Base-by-base conservation (phyloP, 35 echinoderm and acorn worm genomes). In the Hemicentrotus pulcherrimus region DNA sequence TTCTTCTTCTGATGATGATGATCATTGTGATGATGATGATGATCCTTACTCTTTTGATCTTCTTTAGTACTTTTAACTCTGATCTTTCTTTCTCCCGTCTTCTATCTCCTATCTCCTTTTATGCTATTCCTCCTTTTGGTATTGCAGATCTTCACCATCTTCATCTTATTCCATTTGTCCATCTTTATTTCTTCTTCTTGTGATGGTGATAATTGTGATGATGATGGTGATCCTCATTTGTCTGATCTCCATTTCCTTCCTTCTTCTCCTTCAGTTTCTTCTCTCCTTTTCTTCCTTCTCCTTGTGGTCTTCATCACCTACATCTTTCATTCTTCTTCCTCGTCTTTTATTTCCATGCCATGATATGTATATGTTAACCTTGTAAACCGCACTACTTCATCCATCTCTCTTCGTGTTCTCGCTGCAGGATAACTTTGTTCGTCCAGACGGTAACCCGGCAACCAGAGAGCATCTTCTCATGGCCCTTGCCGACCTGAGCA, bases 401-500 rank as follows among this genome's bases (percentile, higher is more conserved):
- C 24, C 28, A 18, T 60, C 16, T 22, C 32, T 97, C 47, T 50
- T 96, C 35, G 88, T 88, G 2, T 78, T 24, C 2, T 14, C 94
- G 13, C 31, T 30, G 32, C 92, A 99, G 98, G 92, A 91, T 86
- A 97, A 96, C 94, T 99, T 99, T 95, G 46, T 47, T 6, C 70
- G 98, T 16, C 96, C 95, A 8, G 98, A 99, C 88, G 96, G 95
- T 5, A 46, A 86, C 11, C 94, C 94, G 71, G 94, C 96, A 13
- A 97, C 97, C 2, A 59, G 98, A 46, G 97, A 99, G 48, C 97
- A 98, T 48, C 91, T 99, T 32, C 50, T 99, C 65, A 99, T 99
- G 98, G 95, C 96, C 0, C 86, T 99, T 0, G 95, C 97, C 50
- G 97, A 99, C 46, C 31, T 99, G 14, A 95, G 97, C 30, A 96